Base-by-base conservation (phyloP, 2,113 vertebrate species). In the Platichthys flesus region DNA sequence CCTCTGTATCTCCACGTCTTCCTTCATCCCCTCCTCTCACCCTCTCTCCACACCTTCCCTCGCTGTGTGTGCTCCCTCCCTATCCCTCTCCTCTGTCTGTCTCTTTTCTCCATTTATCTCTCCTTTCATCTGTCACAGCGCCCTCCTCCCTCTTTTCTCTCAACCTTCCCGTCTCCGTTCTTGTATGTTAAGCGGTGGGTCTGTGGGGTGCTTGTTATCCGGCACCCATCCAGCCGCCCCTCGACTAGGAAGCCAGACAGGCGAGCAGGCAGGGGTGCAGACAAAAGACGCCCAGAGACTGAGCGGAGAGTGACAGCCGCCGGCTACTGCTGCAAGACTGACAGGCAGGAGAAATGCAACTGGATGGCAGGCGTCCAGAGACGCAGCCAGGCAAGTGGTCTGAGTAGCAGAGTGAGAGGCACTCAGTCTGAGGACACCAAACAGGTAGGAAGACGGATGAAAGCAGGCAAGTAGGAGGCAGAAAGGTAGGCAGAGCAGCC, bases 161-260 rank as follows among this genome's bases (percentile, higher is more conserved):
- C 73, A 51, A 78, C 69, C 79, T 78, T 67, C 64, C 49, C 5
- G 12, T 31, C 67, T 89, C 67, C 58, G 54, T 76, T 81, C 77
- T 71, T 69, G 67, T 61, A 61, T 60, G 35, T 42, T 42, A 75
- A 87, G 85, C 64, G 58, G 78, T 78, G 74, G 68, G 61, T 90
- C 89, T 90, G 88, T 70, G 24, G 75, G 81, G 83, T 84, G 86
- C 90, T 89, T 86, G 86, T 92, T 93, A 93, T 90, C 90, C 84
- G 79, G 87, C 81, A 90, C 81, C 84, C 81, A 88, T 83, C 87
- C 82, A 89, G 88, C 91, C 90, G 87, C 73, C 83, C 42, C 81
- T 86, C 60, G 42, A 75, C 85, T 85, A 74, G 76, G 67, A 77
- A 82, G 55, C 84, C 87, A 89, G 80, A 84, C 71, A 57, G 61